Percentiles rank a stretch among this genome's conserved stretches.
Evolutionary conservation across 2,888 invertebrate species (phyloP).

Genomic region (Aphelenchoides bicaudatus): DNA sequence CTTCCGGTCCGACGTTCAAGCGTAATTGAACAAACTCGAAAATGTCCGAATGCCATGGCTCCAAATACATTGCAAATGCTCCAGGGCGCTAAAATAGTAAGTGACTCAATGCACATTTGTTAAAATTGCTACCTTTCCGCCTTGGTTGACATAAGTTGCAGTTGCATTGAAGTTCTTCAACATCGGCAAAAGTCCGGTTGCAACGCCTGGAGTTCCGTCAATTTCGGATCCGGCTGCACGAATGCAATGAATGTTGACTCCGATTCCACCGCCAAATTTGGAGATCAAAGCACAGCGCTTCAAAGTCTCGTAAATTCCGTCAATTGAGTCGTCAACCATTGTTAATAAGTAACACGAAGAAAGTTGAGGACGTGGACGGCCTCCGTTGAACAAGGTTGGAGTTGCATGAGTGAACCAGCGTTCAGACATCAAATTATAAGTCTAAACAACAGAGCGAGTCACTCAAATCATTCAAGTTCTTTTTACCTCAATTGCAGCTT

Average conservation of each 20-base stretch:
- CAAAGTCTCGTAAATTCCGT: conserved; percentile 58
- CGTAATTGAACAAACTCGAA: conserved; percentile 89
- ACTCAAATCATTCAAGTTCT: not conserved
- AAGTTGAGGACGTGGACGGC: conserved; percentile 82
- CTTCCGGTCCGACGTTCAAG: conserved; percentile 85
- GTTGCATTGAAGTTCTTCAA: conserved; percentile 89
- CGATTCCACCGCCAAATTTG: conserved; percentile 94
- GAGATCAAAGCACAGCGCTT: conserved; percentile 81
- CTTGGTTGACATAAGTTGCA: conserved; percentile 93
- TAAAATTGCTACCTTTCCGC: conserved; percentile 79
- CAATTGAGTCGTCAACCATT: conserved; percentile 78
- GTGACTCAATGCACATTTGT: not conserved
- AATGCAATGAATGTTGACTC: conserved; percentile 90
- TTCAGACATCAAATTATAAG: conserved; percentile 90
- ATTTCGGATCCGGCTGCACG: conserved; percentile 85
- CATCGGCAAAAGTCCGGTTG: conserved; percentile 94
- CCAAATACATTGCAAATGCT: conserved; percentile 94
- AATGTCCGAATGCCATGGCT: conserved; percentile 97
- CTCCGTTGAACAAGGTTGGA: conserved; percentile 92
- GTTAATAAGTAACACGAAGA: conserved; percentile 90
- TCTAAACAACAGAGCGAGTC: conserved; percentile 68
- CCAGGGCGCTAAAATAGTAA: conserved; percentile 74
- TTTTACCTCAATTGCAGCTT: conserved; percentile 75
- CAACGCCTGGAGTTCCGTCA: conserved; percentile 86
- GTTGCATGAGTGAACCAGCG: conserved; percentile 95